These are phyloP conservation scores for Pterocles burchelli DNA, from an alignment of 2,113 vertebrate genomes.

Conservation along the genomic window DNA sequence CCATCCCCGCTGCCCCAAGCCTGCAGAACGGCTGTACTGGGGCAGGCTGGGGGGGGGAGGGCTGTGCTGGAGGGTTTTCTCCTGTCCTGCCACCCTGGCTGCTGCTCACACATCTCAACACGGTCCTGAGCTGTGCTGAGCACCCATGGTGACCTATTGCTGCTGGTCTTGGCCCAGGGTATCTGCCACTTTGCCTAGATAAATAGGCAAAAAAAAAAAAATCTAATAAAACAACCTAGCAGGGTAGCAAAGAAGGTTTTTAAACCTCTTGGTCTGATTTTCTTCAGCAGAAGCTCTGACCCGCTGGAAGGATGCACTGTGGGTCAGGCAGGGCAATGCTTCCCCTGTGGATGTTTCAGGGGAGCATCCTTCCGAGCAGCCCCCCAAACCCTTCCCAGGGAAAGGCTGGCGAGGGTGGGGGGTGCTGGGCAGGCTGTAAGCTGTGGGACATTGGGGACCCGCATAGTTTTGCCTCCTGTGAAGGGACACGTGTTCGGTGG, in stretches of 20 bases:
- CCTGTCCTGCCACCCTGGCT: accelerated
- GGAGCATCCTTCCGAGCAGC: not conserved
- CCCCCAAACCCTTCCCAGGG: not conserved
- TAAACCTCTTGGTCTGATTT: not conserved
- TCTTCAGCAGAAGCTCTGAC: not conserved
- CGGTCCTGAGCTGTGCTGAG: not conserved
- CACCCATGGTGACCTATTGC: accelerated
- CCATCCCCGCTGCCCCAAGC: not conserved
- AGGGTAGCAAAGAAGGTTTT: not conserved
- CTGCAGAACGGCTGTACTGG: accelerated
- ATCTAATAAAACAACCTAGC: accelerated
- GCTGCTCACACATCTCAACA: accelerated
- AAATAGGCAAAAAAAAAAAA: too few relatives aligned
- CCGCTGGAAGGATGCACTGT: not conserved
- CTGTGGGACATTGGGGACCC: not conserved
- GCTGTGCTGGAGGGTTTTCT: not conserved
- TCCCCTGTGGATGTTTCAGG: not conserved
- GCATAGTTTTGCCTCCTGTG: accelerated
- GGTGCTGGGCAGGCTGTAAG: not conserved
- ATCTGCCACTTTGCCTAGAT: not conserved
- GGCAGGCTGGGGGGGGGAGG: too few relatives aligned
- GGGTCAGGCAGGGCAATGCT: not conserved
- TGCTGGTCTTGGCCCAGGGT: not conserved
- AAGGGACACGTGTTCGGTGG: not conserved
- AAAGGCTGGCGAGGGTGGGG: not conserved